Conservation (phyloP, 2,888 invertebrate genomes). For the Ametastegia equiseti region DNA sequence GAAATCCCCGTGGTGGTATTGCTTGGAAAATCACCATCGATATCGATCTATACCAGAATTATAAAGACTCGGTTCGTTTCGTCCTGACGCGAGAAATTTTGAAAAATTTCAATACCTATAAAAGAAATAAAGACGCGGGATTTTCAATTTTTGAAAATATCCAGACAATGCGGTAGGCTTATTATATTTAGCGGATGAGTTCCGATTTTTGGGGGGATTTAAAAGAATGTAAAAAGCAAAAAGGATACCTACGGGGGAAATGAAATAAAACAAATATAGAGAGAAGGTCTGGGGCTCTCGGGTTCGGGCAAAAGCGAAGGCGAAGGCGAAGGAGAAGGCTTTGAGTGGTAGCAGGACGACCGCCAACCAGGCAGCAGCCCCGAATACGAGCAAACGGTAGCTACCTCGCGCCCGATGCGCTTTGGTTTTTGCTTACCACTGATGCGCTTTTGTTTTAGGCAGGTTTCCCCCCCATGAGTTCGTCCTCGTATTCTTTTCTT, state of each 20-base stretch:
- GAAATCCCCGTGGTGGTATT: not conserved
- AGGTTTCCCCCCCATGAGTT: constrained; percentile 20
- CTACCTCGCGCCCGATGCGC: constrained; percentile 47
- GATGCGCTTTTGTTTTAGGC: constrained; percentile 43
- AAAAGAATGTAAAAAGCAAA: constrained; percentile 19
- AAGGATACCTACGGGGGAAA: constrained; percentile 57
- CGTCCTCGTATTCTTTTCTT: constrained; percentile 52
- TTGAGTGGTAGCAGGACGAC: constrained; percentile 44
- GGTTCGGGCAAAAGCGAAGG: too few relatives aligned
- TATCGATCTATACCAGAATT: not conserved
- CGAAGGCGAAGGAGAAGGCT: constrained; percentile 35
- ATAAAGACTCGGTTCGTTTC: not conserved
- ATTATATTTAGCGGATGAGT: not conserved
- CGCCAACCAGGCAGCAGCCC: constrained; percentile 37
- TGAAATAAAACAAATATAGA: constrained; percentile 66
- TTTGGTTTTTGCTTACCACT: constrained; percentile 41
- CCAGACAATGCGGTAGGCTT: not conserved
- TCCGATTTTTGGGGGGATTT: not conserved
- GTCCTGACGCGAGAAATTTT: not conserved
- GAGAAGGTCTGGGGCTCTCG: constrained; percentile 55
- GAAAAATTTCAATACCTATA: too few relatives aligned
- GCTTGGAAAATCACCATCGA: not conserved
- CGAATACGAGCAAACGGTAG: constrained; percentile 43
- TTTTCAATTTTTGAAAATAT: not conserved
- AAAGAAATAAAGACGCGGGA: too few relatives aligned